Percentiles rank a stretch among this genome's conserved stretches.
phyloP scores from a whole-genome alignment of 1,140 invertebrate genomes.

The Ephestia elutella region DNA sequence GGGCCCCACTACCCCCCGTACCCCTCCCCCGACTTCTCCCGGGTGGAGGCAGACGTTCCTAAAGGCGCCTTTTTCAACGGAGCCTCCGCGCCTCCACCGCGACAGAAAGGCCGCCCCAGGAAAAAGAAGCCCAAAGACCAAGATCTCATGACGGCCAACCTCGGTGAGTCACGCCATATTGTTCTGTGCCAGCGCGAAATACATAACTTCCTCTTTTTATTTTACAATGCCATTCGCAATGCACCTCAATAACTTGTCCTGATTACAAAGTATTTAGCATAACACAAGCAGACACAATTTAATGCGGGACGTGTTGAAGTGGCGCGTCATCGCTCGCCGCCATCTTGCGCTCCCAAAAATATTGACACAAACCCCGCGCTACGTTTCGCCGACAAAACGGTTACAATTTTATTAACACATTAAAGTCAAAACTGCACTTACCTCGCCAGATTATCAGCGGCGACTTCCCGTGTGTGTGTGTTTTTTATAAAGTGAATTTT shows the following conservation, averaged over 20 bases:
- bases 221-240: not conserved
- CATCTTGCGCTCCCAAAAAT: slow-evolving; percentile 24
- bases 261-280: slow-evolving; percentile 14
- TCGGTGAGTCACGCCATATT: slow-evolving; percentile 77
- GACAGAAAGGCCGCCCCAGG: slow-evolving; percentile 92
- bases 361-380: slow-evolving; percentile 17
- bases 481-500: slow-evolving; percentile 50
- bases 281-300: slow-evolving; percentile 9
- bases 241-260: slow-evolving; percentile 5
- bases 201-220: slow-evolving; percentile 3
- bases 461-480: slow-evolving; percentile 58
- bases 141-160: slow-evolving; percentile 87
- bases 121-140: slow-evolving; percentile 93
- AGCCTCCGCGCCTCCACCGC: slow-evolving; percentile 76
- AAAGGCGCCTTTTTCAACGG: slow-evolving; percentile 80
- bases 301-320: slow-evolving; percentile 15
- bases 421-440: slow-evolving; percentile 71
- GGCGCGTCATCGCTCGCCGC: slow-evolving; percentile 19
- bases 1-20: slow-evolving; percentile 74
- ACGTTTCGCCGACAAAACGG: slow-evolving; percentile 60
- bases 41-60: slow-evolving; percentile 79
- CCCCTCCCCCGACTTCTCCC: slow-evolving; percentile 72
- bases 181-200: slow-evolving; percentile 27
- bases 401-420: slow-evolving; percentile 73
- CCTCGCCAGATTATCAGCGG: slow-evolving; percentile 61